Evolutionary conservation across 1,140 invertebrate genomes (phyloP).

Genomic region (Cydia splendana): DNA sequence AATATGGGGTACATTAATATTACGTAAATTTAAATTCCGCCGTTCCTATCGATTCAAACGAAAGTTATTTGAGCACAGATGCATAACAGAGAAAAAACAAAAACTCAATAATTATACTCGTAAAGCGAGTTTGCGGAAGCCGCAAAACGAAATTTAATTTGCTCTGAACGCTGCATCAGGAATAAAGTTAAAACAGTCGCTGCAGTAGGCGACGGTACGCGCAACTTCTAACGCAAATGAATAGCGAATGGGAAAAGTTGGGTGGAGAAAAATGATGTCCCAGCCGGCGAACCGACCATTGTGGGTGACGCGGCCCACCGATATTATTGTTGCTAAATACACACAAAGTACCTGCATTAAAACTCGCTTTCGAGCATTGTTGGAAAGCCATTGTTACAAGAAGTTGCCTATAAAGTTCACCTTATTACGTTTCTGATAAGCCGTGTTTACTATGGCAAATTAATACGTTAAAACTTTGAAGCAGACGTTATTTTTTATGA

Average conservation of each 20-base stretch:
- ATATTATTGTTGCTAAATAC: constrained; percentile 66
- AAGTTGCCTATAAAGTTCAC: constrained; percentile 27
- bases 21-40: constrained; percentile 35
- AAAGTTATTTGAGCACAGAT: constrained; percentile 59
- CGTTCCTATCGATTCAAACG: constrained; percentile 44
- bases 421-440: constrained; percentile 24
- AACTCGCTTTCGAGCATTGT: constrained; percentile 39
- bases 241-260: constrained; percentile 79
- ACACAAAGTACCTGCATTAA: constrained; percentile 50
- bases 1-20: constrained; percentile 15
- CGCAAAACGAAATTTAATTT: constrained; percentile 80
- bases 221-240: constrained; percentile 79
- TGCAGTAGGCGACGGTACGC: constrained; percentile 70
- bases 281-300: constrained; percentile 61
- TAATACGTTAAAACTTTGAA: neutral
- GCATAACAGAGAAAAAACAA: constrained; percentile 65
- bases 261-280: constrained; percentile 77
- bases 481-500: neutral
- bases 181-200: constrained; percentile 79
- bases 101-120: constrained; percentile 71
- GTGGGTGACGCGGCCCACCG: constrained; percentile 47
- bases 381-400: constrained; percentile 34
- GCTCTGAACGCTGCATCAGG: constrained; percentile 78
- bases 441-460: constrained; percentile 18
- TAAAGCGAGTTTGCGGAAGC: constrained; percentile 74